Evolutionary conservation across 2,888 invertebrate species (phyloP).

Genomic region (Melanostoma mellinum): DNA sequence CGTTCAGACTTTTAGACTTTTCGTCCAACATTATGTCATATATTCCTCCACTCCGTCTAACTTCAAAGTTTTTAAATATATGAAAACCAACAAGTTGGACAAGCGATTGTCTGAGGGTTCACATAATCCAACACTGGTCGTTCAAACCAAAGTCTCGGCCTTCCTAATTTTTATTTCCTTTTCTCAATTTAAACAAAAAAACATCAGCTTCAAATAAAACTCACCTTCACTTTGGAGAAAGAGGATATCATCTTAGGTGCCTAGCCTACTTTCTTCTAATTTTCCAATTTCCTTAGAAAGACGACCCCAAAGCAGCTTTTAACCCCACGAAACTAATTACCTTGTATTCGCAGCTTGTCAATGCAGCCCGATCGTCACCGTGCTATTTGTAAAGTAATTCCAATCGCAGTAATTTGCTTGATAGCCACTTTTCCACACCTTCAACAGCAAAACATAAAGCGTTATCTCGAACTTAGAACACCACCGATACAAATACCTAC

Average conservation of each 20-base stretch:
- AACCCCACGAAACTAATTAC: conserved; percentile 56
- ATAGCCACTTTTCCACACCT: conserved; percentile 62
- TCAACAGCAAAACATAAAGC: not conserved
- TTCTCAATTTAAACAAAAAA: not conserved
- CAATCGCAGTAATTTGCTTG: conserved; percentile 56
- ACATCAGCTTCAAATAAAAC: not conserved
- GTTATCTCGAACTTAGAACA: not conserved
- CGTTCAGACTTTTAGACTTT: no score
- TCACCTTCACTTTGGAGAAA: not conserved
- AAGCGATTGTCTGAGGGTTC: no score
- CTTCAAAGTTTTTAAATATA: no score
- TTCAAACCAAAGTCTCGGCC: no score
- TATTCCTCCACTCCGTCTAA: no score
- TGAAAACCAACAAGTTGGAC: no score
- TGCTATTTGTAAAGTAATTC: conserved; percentile 46
- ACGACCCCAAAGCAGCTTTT: conserved; percentile 41
- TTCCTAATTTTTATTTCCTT: no score
- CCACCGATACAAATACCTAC: conserved; percentile 2
- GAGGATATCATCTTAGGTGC: no score
- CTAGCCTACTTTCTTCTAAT: no score
- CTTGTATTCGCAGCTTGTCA: conserved; percentile 48
- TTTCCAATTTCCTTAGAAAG: conserved; percentile 8
- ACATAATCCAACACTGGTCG: no score
- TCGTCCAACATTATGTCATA: no score
- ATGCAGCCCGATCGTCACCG: conserved; percentile 23